These are phyloP conservation scores for Willisornis vidua DNA, from an alignment of 2,113 vertebrate genomes.

Conservation along the genomic window DNA sequence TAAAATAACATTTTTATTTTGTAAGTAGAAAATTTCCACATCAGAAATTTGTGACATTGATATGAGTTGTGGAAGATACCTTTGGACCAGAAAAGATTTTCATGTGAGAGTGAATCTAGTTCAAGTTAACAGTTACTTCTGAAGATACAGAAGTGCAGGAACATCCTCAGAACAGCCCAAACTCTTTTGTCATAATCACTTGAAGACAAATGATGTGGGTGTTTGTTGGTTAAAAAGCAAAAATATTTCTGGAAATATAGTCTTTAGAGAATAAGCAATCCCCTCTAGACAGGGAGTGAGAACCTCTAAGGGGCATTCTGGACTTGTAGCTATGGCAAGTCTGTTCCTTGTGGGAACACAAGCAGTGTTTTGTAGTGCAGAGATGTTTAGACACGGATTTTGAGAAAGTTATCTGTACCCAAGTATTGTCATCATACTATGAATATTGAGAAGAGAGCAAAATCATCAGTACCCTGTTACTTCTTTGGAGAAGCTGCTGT, in stretches of 20 bases:
- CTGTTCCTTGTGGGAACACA: background rate
- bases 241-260: background rate
- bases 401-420: background rate
- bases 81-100: background rate
- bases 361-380: background rate
- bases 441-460: background rate
- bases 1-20: background rate
- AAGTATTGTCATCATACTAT: fast-evolving
- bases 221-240: background rate
- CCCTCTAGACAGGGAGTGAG: background rate
- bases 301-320: background rate
- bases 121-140: background rate
- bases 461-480: background rate
- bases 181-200: background rate
- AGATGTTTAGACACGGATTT: background rate
- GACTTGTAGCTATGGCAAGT: background rate
- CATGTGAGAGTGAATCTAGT: background rate
- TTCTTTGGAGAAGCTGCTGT: background rate
- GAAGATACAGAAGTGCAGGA: background rate
- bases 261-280: background rate
- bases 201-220: background rate
- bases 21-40: background rate
- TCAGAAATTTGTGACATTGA: background rate
- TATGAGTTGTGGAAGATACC: background rate
- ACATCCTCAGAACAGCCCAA: too few relatives aligned